A percentile compares a stretch with the other conserved stretches of the same genome.
Conservation (phyloP, 2,113 vertebrate species). For the Gulo gulo region DNA sequence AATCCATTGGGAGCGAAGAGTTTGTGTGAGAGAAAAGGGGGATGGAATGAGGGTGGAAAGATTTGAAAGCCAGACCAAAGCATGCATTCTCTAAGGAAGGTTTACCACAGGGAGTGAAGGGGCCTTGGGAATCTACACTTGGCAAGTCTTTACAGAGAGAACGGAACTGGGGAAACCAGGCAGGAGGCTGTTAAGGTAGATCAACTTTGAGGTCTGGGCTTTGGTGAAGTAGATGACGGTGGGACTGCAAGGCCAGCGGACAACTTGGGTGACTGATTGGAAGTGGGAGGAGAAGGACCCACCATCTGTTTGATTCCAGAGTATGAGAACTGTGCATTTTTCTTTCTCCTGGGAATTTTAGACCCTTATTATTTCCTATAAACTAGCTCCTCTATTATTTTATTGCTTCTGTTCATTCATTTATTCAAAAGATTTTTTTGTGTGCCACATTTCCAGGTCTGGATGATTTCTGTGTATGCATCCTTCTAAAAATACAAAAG, state of each 20-base stretch:
- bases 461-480: neutral
- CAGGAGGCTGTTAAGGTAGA: neutral
- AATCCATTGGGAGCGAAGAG: neutral
- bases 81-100: neutral
- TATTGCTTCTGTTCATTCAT: constrained; percentile 11
- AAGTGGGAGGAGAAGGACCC: neutral
- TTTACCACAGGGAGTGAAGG: neutral
- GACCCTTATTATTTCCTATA: constrained; percentile 3
- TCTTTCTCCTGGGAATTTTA: constrained; percentile 17
- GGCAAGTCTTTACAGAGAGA: neutral
- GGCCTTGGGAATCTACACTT: neutral
- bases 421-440: neutral
- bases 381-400: neutral
- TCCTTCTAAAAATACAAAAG: constrained; percentile 38
- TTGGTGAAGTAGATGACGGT: neutral
- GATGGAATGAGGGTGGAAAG: neutral
- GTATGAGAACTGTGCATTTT: neutral
- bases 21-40: neutral
- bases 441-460: neutral
- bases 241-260: neutral
- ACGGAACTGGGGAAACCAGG: neutral
- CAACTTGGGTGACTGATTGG: neutral
- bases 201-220: neutral
- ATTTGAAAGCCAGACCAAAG: neutral
- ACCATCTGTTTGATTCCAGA: neutral